Percentiles rank a stretch among this genome's conserved stretches.
Conservation (phyloP, 2,113 vertebrate species). For the Cebidichthys violaceus region DNA sequence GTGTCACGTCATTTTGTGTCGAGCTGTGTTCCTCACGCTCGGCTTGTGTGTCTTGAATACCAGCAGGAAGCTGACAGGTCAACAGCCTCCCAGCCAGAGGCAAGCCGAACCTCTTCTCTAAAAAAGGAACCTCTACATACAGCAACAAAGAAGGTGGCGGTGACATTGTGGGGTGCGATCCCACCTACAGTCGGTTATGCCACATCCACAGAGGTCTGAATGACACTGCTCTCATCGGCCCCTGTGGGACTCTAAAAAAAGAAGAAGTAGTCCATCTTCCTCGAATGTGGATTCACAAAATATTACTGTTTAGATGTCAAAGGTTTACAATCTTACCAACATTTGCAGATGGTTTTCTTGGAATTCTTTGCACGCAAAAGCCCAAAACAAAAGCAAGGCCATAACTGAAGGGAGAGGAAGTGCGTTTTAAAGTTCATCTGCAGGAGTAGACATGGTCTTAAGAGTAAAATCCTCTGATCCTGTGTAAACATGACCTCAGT, state of each 20-base stretch:
- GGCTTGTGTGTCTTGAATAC: conserved; percentile 22
- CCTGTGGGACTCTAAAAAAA: background rate
- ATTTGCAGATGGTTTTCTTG: background rate
- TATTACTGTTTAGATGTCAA: background rate
- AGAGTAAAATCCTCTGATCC: conserved; percentile 1
- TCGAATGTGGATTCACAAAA: background rate
- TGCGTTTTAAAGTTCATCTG: background rate
- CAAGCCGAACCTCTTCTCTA: conserved; percentile 29
- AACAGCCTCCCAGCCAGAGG: conserved; percentile 57
- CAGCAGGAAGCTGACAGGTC: conserved; percentile 65
- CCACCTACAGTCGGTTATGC: conserved; percentile 24
- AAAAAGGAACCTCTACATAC: conserved; percentile 45
- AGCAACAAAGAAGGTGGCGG: conserved; percentile 31
- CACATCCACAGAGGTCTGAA: conserved; percentile 25
- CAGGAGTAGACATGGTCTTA: background rate
- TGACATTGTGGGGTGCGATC: conserved; percentile 30
- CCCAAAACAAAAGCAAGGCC: background rate
- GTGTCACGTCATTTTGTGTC: background rate
- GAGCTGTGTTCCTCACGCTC: conserved; percentile 5
- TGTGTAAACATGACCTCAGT: conserved; percentile 26
- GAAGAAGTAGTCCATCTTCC: background rate
- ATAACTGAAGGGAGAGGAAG: background rate
- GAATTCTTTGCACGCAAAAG: background rate
- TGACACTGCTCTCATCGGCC: conserved; percentile 13
- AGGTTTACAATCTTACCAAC: background rate